phyloP scores from a whole-genome alignment of 1,140 invertebrate genomes.

The Cotesia typhae region DNA sequence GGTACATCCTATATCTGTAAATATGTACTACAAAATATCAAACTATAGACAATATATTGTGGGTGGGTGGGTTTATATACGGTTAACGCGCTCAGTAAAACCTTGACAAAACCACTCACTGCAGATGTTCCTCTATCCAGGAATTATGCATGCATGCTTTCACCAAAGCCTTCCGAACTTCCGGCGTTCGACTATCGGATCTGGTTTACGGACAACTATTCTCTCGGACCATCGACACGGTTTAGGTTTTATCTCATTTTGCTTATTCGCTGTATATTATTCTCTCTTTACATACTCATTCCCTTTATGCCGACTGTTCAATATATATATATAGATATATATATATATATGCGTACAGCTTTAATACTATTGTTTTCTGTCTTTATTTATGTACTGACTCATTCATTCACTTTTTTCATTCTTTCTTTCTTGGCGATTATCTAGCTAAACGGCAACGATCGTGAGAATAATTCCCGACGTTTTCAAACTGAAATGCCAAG shows the following conservation, averaged over 20 bases:
- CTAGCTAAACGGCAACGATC: constrained; percentile 49
- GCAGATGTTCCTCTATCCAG: constrained; percentile 26
- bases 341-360: not conserved
- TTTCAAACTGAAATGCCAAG: constrained; percentile 38
- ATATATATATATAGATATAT: too few relatives aligned
- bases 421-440: constrained; percentile 49
- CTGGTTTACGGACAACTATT: constrained; percentile 36
- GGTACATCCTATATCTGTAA: not conserved
- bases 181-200: constrained; percentile 36
- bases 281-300: not conserved
- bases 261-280: constrained; percentile 15
- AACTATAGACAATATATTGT: constrained; percentile 1
- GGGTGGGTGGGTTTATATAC: constrained; percentile 8
- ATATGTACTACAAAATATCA: constrained; percentile 6
- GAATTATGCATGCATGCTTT: constrained; percentile 44
- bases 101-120: constrained; percentile 20
- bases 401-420: not conserved
- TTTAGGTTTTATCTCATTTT: constrained; percentile 54
- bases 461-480: constrained; percentile 48
- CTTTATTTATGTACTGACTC: constrained; percentile 16
- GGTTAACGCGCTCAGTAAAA: constrained; percentile 16
- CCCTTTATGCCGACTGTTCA: not conserved
- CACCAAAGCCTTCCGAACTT: constrained; percentile 35
- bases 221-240: constrained; percentile 47
- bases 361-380: constrained; percentile 16